These are phyloP conservation scores for Drosophila rellima DNA, from an alignment of 2,888 invertebrate genomes.

Conservation along the genomic window DNA sequence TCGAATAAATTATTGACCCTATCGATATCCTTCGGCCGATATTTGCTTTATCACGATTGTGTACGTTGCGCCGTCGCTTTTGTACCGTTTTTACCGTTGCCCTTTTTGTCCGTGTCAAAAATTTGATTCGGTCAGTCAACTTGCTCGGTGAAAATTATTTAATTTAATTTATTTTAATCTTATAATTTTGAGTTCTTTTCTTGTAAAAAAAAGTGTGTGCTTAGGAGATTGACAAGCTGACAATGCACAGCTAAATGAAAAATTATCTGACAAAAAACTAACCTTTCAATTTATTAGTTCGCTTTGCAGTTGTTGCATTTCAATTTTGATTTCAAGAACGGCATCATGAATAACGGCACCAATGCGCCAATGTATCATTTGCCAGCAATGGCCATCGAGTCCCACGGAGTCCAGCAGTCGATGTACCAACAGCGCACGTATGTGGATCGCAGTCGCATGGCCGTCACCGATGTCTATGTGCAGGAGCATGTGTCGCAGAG, in stretches of 20 bases:
- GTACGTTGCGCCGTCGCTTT: constrained; percentile 34
- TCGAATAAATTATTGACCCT: background rate
- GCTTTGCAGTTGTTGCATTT: constrained; percentile 6
- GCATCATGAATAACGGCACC: constrained; percentile 48
- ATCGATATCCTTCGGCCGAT: constrained; percentile 36
- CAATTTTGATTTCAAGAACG: background rate
- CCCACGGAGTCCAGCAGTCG: constrained; percentile 58
- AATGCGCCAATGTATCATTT: constrained; percentile 50
- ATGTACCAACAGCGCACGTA: constrained; percentile 68
- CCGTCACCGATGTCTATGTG: constrained; percentile 56
- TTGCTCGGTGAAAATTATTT: constrained; percentile 20
- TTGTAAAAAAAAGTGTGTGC: background rate
- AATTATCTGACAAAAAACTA: background rate
- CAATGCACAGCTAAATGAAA: background rate
- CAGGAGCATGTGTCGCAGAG: constrained; percentile 67
- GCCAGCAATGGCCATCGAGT: constrained; percentile 55
- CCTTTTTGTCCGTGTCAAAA: constrained; percentile 13
- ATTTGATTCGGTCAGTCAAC: background rate
- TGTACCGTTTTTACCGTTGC: constrained; percentile 15
- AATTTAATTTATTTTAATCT: background rate
- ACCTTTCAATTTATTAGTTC: background rate
- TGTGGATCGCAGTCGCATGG: constrained; percentile 59
- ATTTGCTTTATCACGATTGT: constrained; percentile 11
- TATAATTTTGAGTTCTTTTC: background rate
- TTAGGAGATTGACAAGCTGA: background rate